phyloP scores from a whole-genome alignment of 2,797 vertebrate genomes.

The Tokudaia tokunoshimensis region DNA sequence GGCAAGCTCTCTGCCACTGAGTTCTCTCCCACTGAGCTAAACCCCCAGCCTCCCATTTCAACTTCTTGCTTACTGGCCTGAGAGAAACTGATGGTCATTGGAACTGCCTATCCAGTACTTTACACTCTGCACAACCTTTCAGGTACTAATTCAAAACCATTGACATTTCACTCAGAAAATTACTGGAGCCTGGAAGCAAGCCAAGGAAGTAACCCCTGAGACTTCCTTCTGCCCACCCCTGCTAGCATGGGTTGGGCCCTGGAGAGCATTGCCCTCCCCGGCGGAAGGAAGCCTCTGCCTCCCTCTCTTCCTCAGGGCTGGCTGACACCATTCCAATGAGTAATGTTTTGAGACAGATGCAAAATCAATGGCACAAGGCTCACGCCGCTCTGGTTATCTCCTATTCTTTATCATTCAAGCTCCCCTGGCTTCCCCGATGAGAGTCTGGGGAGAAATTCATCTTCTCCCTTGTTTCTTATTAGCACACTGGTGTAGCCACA shows the following conservation, averaged over 20 bases:
- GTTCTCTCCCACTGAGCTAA: neutral
- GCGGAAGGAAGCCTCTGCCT: neutral
- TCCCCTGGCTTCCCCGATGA: conserved; percentile 70
- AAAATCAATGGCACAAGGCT: conserved; percentile 56
- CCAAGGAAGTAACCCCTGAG: neutral
- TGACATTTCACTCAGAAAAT: conserved; percentile 64
- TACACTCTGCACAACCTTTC: conserved; percentile 32
- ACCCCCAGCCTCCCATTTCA: neutral
- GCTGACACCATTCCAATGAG: conserved; percentile 60
- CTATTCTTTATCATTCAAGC: conserved; percentile 67
- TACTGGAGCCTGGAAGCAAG: neutral
- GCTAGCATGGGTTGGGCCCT: neutral
- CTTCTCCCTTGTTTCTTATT: conserved; percentile 74
- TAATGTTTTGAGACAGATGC: conserved; percentile 67
- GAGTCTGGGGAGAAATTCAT: conserved; percentile 77
- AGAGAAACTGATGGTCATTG: conserved; percentile 33
- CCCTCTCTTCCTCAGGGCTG: neutral
- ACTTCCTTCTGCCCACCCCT: neutral
- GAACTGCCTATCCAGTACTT: conserved; percentile 12
- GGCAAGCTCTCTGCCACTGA: neutral
- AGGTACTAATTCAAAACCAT: conserved; percentile 57
- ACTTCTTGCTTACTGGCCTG: neutral
- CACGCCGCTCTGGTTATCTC: conserved; percentile 39
- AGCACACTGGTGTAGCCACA: conserved; percentile 63
- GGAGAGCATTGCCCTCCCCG: neutral